Evolutionary conservation across 2,113 vertebrate species (phyloP).

Genomic region (Dolichallabes microphthalmus): DNA sequence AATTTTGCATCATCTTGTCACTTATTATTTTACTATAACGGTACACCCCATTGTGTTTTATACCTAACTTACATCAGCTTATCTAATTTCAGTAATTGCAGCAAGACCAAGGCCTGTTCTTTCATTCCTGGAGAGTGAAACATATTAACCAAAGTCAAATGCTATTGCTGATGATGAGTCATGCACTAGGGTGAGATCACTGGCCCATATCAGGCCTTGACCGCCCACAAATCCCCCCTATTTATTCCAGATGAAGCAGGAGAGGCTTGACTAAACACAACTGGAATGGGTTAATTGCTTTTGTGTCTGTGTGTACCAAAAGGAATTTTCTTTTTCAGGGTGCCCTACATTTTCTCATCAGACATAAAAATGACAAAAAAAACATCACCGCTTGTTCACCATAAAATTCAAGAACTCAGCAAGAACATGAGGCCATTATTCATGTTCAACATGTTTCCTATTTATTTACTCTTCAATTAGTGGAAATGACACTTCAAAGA

Average conservation of each 20-base stretch:
- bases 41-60: not conserved
- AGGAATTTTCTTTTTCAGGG: conserved; percentile 15
- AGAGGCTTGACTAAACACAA: conserved; percentile 31
- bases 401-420: not conserved
- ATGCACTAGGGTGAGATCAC: conserved; percentile 1
- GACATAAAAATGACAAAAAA: not conserved
- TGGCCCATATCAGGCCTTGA: not conserved
- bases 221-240: not conserved
- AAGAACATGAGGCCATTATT: not conserved
- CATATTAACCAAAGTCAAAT: conserved; percentile 10
- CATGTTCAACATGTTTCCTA: not conserved
- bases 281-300: conserved; percentile 7
- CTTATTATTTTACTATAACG: not conserved
- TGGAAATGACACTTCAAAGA: not conserved
- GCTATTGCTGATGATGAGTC: not conserved
- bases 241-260: not conserved
- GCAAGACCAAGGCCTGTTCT: not conserved
- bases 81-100: not conserved
- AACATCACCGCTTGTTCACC: not conserved
- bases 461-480: not conserved
- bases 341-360: not conserved
- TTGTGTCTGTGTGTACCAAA: conserved; percentile 1
- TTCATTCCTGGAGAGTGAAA: not conserved
- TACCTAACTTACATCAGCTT: not conserved
- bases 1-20: not conserved